These are phyloP conservation scores for Oligia fasciuncula DNA, from an alignment of 2,888 invertebrate genomes.

Conservation along the genomic window DNA sequence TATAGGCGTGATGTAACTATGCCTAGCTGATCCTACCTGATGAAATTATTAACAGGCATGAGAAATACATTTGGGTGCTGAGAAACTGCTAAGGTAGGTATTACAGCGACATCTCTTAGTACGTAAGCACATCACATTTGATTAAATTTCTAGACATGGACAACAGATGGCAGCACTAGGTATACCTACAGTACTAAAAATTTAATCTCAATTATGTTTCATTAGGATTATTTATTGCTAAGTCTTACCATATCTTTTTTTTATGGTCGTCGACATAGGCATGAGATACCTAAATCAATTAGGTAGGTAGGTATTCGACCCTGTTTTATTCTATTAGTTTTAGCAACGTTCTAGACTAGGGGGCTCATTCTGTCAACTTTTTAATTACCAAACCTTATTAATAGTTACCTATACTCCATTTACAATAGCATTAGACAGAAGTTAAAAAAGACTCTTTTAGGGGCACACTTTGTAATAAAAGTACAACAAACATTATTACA, in stretches of 20 bases:
- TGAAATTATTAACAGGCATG: background rate
- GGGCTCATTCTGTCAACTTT: background rate
- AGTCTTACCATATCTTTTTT: background rate
- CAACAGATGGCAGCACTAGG: constrained; percentile 19
- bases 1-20: background rate
- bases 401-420: background rate
- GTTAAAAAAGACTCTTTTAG: too few relatives aligned
- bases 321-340: background rate
- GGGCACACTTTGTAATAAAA: too few relatives aligned
- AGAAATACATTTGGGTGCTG: background rate
- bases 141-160: background rate
- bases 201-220: rapidly evolving
- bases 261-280: background rate
- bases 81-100: background rate
- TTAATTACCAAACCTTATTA: background rate
- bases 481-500: too few relatives aligned
- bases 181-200: background rate
- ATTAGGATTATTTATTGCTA: background rate
- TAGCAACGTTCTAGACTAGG: too few relatives aligned
- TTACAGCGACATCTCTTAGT: constrained; percentile 33
- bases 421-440: too few relatives aligned
- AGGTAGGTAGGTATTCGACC: too few relatives aligned
- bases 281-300: background rate
- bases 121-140: background rate
- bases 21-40: background rate